Evolutionary conservation across 2,113 vertebrate genomes (phyloP).

Genomic region (Oreochromis tanganicae): DNA sequence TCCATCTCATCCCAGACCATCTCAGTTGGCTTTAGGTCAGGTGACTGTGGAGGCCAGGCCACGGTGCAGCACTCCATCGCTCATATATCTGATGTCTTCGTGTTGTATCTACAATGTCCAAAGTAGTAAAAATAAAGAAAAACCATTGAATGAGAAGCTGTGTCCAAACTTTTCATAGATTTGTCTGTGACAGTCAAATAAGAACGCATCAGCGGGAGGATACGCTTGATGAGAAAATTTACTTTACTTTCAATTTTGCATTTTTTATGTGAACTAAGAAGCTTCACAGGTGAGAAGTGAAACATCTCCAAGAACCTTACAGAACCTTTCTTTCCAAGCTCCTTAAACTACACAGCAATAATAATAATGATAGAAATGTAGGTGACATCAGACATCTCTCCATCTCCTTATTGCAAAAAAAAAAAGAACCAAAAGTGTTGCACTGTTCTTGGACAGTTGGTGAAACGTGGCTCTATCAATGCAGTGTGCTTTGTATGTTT

Average conservation of each 20-base stretch:
- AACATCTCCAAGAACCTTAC: background rate
- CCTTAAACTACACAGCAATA: background rate
- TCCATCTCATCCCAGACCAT: background rate
- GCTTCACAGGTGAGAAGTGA: background rate
- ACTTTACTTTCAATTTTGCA: rapidly evolving
- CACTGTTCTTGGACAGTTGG: background rate
- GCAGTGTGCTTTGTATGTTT: background rate
- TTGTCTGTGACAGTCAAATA: background rate
- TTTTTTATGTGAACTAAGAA: background rate
- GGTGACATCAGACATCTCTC: rapidly evolving
- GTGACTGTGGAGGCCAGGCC: background rate
- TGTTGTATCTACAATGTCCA: background rate
- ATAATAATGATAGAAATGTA: background rate
- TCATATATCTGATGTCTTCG: background rate
- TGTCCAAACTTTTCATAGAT: background rate
- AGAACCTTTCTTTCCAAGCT: background rate
- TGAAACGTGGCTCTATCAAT: background rate
- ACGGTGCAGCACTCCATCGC: background rate
- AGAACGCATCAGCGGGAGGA: background rate
- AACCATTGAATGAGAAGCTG: background rate
- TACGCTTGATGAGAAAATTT: background rate
- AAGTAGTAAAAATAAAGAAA: background rate
- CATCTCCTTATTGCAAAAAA: background rate
- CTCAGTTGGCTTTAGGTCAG: background rate
- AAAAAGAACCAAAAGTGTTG: background rate